Percentiles rank a stretch among this genome's conserved stretches.
phyloP scores from a whole-genome alignment of 2,797 vertebrate species.

The Cyprinodon diabolis region DNA sequence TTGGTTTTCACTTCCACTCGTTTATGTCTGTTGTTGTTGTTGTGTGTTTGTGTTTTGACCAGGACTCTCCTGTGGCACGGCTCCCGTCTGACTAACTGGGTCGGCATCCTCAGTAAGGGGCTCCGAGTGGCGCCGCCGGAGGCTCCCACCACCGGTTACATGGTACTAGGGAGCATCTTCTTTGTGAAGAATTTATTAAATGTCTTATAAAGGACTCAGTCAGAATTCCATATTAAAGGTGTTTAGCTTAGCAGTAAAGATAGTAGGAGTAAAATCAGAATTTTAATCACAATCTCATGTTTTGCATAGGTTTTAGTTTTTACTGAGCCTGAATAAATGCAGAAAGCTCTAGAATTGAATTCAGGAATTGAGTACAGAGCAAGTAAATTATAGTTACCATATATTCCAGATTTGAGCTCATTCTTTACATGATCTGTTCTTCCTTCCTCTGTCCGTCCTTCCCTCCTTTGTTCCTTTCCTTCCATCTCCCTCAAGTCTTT shows the following conservation, averaged over 20 bases:
- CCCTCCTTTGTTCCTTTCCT: neutral
- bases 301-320: neutral
- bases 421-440: neutral
- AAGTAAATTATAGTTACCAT: neutral
- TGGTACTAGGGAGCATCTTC: constrained; percentile 74
- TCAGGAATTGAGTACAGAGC: neutral
- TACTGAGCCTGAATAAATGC: too few relatives aligned
- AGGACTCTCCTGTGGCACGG: constrained; percentile 93
- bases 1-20: neutral
- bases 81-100: constrained; percentile 91
- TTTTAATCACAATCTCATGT: neutral
- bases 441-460: neutral
- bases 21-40: neutral
- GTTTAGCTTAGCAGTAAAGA: neutral
- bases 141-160: constrained; percentile 91
- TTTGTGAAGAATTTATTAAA: neutral
- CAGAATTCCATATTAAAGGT: neutral
- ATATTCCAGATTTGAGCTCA: neutral
- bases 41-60: constrained; percentile 15
- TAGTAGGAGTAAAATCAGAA: neutral
- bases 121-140: constrained; percentile 89
- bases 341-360: neutral
- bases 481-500: too few relatives aligned
- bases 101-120: constrained; percentile 89
- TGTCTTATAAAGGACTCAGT: neutral